Base-by-base conservation (phyloP, 2,797 vertebrate species). In the Todus mexicanus region DNA sequence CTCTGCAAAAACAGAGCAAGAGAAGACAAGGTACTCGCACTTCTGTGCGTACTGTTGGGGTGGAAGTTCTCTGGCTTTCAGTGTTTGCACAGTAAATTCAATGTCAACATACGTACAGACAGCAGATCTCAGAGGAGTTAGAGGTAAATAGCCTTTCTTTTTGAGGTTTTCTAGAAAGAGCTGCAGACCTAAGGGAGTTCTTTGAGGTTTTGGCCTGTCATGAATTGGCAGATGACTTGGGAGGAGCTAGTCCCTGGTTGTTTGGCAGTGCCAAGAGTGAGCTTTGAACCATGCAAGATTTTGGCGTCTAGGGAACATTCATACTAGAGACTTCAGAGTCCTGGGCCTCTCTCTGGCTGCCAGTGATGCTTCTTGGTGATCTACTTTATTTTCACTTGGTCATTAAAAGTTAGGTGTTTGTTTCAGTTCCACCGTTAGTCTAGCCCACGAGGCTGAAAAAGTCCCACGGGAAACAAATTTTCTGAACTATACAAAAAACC, bases 171-270 rank as follows among this genome's bases (percentile, higher is more conserved):
- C 76, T 75, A 56, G 65, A 75, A 74, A 22, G 59, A 85, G 63
- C 53, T 75, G 76, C 31, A 87, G 79, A 85, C 78, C 84, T 48
- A 29, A 89, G 89, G 93, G 90, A 80, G 87, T 94, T 94, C 53
- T 93, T 53, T 85, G 53, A 87, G 50, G 6, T 89, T 89, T 89
- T 83, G 51, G 47, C 47, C 69, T 93, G 78, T 83, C 84, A 59
- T 20, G 37, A 70, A 42, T 57, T 88, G 90, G 90, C 92, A 89
- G 92, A 45, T 91, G 82, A 60, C 38, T 69, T 20, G 53, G 72
- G 72, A 90, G 40, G 57, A 92, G 65, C 25, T 16, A 47, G 61
- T 89, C 84, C 78, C 92, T n/a, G 25, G 50, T 74, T 15, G 4
- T 71, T 82, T 35, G 84, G 75, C 69, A 65, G 42, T 75, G 84